These are phyloP conservation scores for Drosophila mayaguana DNA, from an alignment of 2,888 invertebrate genomes.

Conservation along the genomic window DNA sequence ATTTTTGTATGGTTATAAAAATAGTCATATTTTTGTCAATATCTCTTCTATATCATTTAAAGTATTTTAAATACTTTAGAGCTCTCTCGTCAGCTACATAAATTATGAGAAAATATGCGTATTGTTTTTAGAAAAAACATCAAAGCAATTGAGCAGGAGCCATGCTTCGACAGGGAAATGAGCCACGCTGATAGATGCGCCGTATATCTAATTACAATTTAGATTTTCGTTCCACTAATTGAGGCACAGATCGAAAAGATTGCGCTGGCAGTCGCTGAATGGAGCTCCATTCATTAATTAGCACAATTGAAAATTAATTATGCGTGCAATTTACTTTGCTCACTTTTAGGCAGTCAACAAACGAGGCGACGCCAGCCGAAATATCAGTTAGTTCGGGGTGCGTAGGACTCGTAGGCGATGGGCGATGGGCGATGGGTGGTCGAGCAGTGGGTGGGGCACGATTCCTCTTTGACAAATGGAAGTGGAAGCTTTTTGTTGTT, in stretches of 20 bases:
- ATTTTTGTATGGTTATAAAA: no score
- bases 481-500: slow-evolving; percentile 39
- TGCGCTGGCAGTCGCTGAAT: slow-evolving; percentile 24
- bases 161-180: not conserved
- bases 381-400: slow-evolving; percentile 3
- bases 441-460: not conserved
- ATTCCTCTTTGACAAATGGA: slow-evolving; percentile 37
- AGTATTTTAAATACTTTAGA: no score
- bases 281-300: slow-evolving; percentile 74
- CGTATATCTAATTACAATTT: slow-evolving; percentile 65
- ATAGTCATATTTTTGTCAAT: no score
- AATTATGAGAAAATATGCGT: not conserved
- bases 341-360: slow-evolving; percentile 58
- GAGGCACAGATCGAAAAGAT: slow-evolving; percentile 41
- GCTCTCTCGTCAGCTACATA: no score
- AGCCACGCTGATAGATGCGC: slow-evolving; percentile 29
- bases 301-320: slow-evolving; percentile 83
- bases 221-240: slow-evolving; percentile 57
- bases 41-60: no score
- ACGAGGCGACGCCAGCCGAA: slow-evolving; percentile 25
- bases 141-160: slow-evolving; percentile 41
- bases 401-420: not conserved
- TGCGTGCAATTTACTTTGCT: slow-evolving; percentile 81
- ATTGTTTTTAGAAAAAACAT: slow-evolving; percentile 17
- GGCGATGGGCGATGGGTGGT: no score